Percentiles rank a stretch among this genome's conserved stretches.
phyloP scores from a whole-genome alignment of 2,113 vertebrate genomes.

The Ariopsis seemanni region DNA sequence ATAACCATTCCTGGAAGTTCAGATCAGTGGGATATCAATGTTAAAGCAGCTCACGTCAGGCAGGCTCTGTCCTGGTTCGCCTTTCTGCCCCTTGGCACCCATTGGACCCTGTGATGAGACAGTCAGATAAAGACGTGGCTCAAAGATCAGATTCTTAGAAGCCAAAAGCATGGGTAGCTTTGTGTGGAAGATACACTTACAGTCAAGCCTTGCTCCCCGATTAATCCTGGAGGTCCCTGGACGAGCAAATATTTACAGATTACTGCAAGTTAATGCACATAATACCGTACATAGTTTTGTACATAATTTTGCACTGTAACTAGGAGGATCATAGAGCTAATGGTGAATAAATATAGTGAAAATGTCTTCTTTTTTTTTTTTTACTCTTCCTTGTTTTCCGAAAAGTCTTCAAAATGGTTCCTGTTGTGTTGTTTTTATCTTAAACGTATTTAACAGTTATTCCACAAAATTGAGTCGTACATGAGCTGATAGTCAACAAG shows the following conservation, averaged over 20 bases:
- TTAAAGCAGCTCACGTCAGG: constrained; percentile 31
- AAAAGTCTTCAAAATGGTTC: not conserved
- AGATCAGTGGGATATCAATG: not conserved
- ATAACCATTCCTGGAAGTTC: not conserved
- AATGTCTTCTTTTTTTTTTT: too few species aligned
- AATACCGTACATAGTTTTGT: not conserved
- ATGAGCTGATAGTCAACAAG: too few species aligned
- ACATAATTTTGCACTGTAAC: not conserved
- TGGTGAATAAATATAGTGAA: not conserved
- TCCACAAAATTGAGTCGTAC: too few species aligned
- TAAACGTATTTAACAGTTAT: not conserved
- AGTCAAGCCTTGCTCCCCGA: constrained; percentile 71
- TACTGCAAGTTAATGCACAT: not conserved
- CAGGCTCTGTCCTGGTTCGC: constrained; percentile 69
- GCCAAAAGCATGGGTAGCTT: not conserved
- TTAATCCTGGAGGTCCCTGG: constrained; percentile 74
- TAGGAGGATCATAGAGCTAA: not conserved
- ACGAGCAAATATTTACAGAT: constrained; percentile 44
- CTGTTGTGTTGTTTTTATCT: not conserved
- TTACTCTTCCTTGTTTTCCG: not conserved
- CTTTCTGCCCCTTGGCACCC: constrained; percentile 78
- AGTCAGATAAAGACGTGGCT: not conserved
- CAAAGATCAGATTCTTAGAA: not conserved
- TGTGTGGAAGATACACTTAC: constrained; percentile 68
- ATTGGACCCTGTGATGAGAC: constrained; percentile 53